phyloP scores from a whole-genome alignment of 2,797 vertebrate genomes.

The Rhinoraja longicauda region DNA sequence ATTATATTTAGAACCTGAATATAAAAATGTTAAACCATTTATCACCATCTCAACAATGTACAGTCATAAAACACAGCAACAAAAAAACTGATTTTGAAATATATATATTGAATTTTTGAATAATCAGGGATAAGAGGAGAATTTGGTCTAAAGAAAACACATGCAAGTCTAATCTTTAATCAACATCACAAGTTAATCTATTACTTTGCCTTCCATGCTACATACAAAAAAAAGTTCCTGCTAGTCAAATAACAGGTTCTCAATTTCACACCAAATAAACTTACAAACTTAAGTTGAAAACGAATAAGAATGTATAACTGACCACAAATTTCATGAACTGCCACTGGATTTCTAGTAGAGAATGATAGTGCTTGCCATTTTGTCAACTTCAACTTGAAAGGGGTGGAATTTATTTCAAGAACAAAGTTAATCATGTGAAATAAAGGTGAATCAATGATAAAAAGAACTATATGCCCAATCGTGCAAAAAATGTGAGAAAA shows the following conservation, averaged over 20 bases:
- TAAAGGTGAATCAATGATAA: neutral
- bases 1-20: neutral
- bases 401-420: neutral
- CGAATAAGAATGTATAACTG: neutral
- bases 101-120: no score
- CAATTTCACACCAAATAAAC: neutral
- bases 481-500: neutral
- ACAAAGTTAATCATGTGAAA: neutral
- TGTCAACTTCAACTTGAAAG: neutral
- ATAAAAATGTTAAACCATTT: neutral
- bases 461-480: neutral
- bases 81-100: no score
- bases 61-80: no score
- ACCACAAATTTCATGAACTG: neutral
- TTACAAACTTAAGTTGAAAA: neutral
- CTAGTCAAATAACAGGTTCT: neutral
- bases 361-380: neutral
- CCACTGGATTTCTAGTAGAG: neutral
- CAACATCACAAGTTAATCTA: neutral
- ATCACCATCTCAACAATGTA: neutral
- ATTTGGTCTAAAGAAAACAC: neutral
- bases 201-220: neutral
- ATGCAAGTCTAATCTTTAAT: neutral
- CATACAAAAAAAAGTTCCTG: neutral
- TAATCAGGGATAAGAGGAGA: neutral